A percentile compares a stretch with the other conserved stretches of the same genome.
Conservation (phyloP, 1,140 invertebrate genomes). For the Paraescarpia echinospica region DNA sequence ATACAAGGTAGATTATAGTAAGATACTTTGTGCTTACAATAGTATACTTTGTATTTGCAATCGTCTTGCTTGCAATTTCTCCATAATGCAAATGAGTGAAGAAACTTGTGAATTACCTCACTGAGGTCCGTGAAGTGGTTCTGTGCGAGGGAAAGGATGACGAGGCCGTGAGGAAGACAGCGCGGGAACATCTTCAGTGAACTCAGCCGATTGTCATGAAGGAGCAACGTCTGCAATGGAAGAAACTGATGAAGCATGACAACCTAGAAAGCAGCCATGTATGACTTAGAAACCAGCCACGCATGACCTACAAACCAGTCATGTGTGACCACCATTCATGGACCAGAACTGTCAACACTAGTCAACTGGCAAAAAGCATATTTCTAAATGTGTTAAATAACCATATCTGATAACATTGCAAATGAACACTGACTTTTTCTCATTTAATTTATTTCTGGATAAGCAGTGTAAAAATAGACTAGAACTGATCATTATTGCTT, state of each 20-base stretch:
- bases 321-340: not conserved
- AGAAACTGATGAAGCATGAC: conserved; percentile 27
- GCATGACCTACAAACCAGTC: conserved; percentile 2
- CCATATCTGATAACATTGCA: not conserved
- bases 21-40: too few relatives aligned
- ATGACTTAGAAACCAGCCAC: conserved; percentile 4
- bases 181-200: conserved; percentile 78
- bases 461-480: not conserved
- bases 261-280: conserved; percentile 1
- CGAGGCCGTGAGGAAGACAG: conserved; percentile 75
- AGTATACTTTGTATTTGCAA: too few relatives aligned
- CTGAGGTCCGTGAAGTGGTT: conserved; percentile 85
- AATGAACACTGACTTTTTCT: not conserved
- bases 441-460: not conserved
- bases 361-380: not conserved
- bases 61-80: too few relatives aligned
- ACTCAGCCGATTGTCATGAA: conserved; percentile 84
- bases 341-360: not conserved
- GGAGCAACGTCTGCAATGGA: conserved; percentile 73
- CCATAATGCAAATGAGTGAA: too few relatives aligned
- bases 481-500: not conserved
- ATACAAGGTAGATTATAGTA: too few relatives aligned
- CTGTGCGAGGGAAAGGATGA: conserved; percentile 77
- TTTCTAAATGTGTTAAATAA: not conserved
- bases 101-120: conserved; percentile 56